Conservation (phyloP, 2,888 invertebrate species). For the Nudaria mundana region DNA sequence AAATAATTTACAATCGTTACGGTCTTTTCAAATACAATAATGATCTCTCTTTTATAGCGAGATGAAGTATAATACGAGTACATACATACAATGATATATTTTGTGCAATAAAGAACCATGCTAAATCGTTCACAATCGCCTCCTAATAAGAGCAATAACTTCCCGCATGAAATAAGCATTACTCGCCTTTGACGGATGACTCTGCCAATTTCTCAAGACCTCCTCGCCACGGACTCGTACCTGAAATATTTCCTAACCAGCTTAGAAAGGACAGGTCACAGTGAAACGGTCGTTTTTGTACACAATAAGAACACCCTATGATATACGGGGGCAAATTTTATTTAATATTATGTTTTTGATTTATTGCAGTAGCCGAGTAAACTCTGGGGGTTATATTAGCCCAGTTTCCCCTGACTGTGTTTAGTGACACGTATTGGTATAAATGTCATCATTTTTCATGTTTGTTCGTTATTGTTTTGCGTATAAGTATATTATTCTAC, state of each 20-base stretch:
- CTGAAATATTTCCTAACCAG: slow-evolving; percentile 13
- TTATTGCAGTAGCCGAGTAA: slow-evolving; percentile 53
- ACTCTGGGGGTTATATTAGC: slow-evolving; percentile 42
- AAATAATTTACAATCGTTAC: no score
- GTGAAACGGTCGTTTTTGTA: slow-evolving; percentile 52
- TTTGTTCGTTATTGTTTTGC: slow-evolving; percentile 36
- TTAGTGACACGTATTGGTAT: slow-evolving; percentile 47
- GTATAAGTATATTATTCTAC: no score
- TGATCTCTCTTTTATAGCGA: slow-evolving; percentile 1
- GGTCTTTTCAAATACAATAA: neutral
- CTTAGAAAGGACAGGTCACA: slow-evolving; percentile 33
- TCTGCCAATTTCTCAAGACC: slow-evolving; percentile 39
- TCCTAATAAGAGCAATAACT: slow-evolving; percentile 64
- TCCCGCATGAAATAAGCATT: slow-evolving; percentile 64
- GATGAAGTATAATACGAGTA: slow-evolving; percentile 2
- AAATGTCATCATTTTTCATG: slow-evolving; percentile 45
- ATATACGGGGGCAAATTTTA: slow-evolving; percentile 70
- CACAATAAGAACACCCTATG: slow-evolving; percentile 49
- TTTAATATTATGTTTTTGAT: slow-evolving; percentile 76
- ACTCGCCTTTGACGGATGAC: slow-evolving; percentile 55
- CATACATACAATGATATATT: slow-evolving; percentile 21
- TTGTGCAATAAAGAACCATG: slow-evolving; percentile 46
- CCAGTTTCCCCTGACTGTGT: slow-evolving; percentile 46
- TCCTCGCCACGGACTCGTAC: slow-evolving; percentile 18
- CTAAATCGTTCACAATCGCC: slow-evolving; percentile 52